These are phyloP conservation scores for Ornithoptera alexandrae DNA, from an alignment of 2,888 invertebrate genomes.

Conservation along the genomic window DNA sequence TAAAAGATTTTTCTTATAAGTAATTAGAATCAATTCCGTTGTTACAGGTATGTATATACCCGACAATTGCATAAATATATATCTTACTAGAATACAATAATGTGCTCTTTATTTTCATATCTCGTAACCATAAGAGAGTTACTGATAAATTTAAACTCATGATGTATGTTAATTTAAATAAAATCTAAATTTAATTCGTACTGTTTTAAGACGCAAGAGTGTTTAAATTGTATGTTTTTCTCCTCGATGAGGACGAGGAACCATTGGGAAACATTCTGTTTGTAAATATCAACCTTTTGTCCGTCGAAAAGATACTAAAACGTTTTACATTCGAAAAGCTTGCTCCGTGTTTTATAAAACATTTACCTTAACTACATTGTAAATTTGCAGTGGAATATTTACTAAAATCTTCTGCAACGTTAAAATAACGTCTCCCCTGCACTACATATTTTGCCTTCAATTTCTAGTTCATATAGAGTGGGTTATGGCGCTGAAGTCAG, in stretches of 20 bases:
- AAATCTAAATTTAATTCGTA: conserved; percentile 3
- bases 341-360: conserved; percentile 18
- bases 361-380: conserved; percentile 20
- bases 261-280: conserved; percentile 22
- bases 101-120: background rate
- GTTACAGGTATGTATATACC: background rate
- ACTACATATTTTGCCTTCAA: conserved; percentile 34
- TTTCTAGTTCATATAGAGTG: conserved; percentile 48
- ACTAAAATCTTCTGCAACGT: conserved; percentile 5
- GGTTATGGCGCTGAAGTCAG: conserved; percentile 43
- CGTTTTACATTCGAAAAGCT: conserved; percentile 18
- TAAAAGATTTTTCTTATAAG: background rate
- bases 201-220: conserved; percentile 4
- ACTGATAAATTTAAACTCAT: background rate
- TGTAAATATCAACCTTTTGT: conserved; percentile 22
- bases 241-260: background rate
- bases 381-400: conserved; percentile 15
- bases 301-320: conserved; percentile 18
- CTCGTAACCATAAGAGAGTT: background rate
- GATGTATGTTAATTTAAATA: background rate
- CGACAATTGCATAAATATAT: no score
- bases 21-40: background rate
- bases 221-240: conserved; percentile 22
- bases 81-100: background rate
- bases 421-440: background rate